Base-by-base conservation (phyloP, 2,888 invertebrate species). In the Laothoe populi region DNA sequence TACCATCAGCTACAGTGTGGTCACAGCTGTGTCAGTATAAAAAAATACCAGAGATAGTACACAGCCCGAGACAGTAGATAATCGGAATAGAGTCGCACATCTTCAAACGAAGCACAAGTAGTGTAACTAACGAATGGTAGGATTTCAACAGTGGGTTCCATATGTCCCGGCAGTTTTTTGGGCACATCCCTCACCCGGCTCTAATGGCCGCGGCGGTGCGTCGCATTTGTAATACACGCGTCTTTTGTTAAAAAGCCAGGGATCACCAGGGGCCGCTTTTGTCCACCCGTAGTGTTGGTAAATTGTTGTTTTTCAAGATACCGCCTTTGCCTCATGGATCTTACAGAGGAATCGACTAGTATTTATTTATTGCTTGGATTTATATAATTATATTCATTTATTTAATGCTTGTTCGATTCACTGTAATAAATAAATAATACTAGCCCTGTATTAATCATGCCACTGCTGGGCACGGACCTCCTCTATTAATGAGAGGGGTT, bases 141-240 rank as follows among this genome's bases (percentile, higher is more conserved):
- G 58, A 62, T 58, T 58, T 40, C 21, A 46, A 38, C 48, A 23
- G 26, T 58, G 40, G 7, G 24, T 59, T 46, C 48, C 46, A 49
- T 24, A 48, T 48, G 62, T 40, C 26, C 46, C 24, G 61, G 40
- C 58, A n/a, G 45, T 31, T 40, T 62, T 60, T 61, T 53, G 35
- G 60, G 26, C 26, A 11, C 53, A 26, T 31, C 53, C 31, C 42
- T 42, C 53, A 26, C 35, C 26, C 57, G 44, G 21, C 19, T 57
- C 16, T 72, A 71, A 72, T 71, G 70, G 71, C 23, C 11, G 60
- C 59, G 59, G 57, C 65, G 35, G 63, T 66, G 65, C 40, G 64
- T 61, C 66, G 63, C 66, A 68, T 69, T 65, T 66, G 68, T 69
- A 19, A 46, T 23, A 46, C 46, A 66, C 59, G 63, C 62, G 65